These are phyloP conservation scores for Magallana angulata DNA, from an alignment of 1,140 invertebrate genomes.

Conservation along the genomic window DNA sequence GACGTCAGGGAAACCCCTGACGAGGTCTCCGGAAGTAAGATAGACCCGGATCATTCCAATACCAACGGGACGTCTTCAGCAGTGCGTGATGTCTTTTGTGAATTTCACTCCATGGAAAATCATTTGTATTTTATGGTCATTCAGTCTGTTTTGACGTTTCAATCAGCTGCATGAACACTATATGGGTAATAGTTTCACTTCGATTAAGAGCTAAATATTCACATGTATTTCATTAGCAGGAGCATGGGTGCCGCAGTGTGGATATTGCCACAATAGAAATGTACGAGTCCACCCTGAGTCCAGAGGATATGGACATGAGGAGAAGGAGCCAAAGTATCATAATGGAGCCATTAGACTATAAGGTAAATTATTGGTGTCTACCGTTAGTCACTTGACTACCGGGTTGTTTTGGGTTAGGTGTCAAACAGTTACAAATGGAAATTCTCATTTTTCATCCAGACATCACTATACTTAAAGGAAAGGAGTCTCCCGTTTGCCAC, in stretches of 20 bases:
- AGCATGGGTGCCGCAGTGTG: conserved; percentile 20
- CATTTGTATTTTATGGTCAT: too few species aligned
- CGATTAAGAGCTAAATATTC: too few species aligned
- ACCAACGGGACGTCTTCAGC: background rate
- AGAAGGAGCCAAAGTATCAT: conserved; percentile 44
- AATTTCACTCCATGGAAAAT: too few species aligned
- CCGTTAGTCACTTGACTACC: too few species aligned
- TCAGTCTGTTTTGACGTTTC: background rate
- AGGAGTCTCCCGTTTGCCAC: too few species aligned
- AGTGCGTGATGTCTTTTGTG: background rate
- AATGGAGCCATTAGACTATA: conserved; percentile 28
- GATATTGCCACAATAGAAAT: conserved; percentile 59
- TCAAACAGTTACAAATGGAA: too few species aligned
- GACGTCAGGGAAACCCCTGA: conserved; percentile 40
- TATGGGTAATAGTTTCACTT: too few species aligned
- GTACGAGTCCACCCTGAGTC: conserved; percentile 47
- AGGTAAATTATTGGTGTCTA: conserved; percentile 37
- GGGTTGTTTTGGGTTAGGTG: too few species aligned
- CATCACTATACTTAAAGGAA: too few species aligned
- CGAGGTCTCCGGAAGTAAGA: background rate
- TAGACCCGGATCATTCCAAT: background rate
- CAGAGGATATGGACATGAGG: conserved; percentile 45
- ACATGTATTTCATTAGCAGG: background rate
- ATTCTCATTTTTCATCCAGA: too few species aligned
- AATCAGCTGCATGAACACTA: background rate